Conservation (phyloP, 1,140 invertebrate genomes). For the Lethrus apterus region DNA sequence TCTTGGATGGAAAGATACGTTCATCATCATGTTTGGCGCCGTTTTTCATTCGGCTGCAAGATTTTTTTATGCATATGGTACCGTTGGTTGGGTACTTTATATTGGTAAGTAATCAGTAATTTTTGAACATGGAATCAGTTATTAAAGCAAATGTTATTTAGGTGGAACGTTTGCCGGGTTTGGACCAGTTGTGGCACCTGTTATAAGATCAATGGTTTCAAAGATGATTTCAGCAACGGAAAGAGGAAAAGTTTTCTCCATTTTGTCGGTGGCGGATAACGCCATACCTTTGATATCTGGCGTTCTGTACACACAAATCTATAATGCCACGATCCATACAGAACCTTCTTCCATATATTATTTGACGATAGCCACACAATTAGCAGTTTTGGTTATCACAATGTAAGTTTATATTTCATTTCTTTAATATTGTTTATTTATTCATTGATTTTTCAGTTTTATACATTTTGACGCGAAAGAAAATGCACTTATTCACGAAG, state of each 20-base stretch:
- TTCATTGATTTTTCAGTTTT: neutral
- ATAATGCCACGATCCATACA: conserved; percentile 54
- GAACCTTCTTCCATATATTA: conserved; percentile 55
- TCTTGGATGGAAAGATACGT: conserved; percentile 58
- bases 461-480: conserved; percentile 25
- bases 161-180: conserved; percentile 58
- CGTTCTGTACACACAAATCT: conserved; percentile 60
- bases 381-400: conserved; percentile 51
- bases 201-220: conserved; percentile 66
- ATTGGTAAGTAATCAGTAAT: conserved; percentile 40
- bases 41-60: conserved; percentile 58
- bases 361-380: conserved; percentile 61
- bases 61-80: conserved; percentile 55
- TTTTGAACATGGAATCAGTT: conserved; percentile 3
- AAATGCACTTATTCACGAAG: conserved; percentile 20
- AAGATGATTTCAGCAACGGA: conserved; percentile 60
- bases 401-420: conserved; percentile 49
- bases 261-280: conserved; percentile 68
- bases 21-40: conserved; percentile 63
- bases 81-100: conserved; percentile 50
- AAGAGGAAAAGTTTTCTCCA: conserved; percentile 64
- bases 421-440: conserved; percentile 10
- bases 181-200: conserved; percentile 64
- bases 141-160: conserved; percentile 21
- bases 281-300: conserved; percentile 64